phyloP scores from a whole-genome alignment of 2,888 invertebrate genomes.

The Ditula angustiorana region DNA sequence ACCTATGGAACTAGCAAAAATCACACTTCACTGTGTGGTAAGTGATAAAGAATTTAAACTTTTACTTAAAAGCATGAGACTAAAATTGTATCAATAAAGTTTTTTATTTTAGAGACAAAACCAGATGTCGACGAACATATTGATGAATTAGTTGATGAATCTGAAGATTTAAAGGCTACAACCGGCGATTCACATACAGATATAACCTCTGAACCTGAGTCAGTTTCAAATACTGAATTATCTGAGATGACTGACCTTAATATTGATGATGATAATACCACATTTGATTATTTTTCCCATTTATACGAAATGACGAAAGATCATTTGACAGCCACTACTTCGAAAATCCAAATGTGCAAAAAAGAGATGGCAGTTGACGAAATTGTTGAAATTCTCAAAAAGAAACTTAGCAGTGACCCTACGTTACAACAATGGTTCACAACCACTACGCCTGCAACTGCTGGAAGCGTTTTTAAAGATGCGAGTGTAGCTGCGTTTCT shows the following conservation, averaged over 20 bases:
- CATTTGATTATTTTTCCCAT: conserved; percentile 68
- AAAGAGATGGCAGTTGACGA: conserved; percentile 66
- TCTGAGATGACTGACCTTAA: background rate
- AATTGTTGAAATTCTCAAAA: conserved; percentile 70
- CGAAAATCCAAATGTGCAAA: conserved; percentile 58
- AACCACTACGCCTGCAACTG: conserved; percentile 51
- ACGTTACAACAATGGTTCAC: conserved; percentile 65
- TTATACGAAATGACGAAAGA: conserved; percentile 57
- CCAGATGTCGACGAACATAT: background rate
- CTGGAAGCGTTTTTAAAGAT: conserved; percentile 61
- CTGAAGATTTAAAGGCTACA: background rate
- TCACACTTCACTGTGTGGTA: conserved; percentile 65
- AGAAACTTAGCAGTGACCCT: conserved; percentile 68
- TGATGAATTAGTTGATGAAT: background rate
- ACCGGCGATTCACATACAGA: background rate
- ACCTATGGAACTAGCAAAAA: conserved; percentile 58
- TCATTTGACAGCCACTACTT: conserved; percentile 46
- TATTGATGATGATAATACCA: conserved; percentile 51
- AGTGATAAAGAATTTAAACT: conserved; percentile 44
- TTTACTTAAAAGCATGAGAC: background rate
- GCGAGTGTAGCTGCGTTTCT: conserved; percentile 69
- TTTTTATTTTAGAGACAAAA: conserved; percentile 4
- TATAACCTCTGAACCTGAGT: background rate
- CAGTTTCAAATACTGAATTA: background rate
- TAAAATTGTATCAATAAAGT: background rate